These are phyloP conservation scores for Meloidogyne hapla DNA, from an alignment of 1,140 invertebrate genomes.

Conservation along the genomic window DNA sequence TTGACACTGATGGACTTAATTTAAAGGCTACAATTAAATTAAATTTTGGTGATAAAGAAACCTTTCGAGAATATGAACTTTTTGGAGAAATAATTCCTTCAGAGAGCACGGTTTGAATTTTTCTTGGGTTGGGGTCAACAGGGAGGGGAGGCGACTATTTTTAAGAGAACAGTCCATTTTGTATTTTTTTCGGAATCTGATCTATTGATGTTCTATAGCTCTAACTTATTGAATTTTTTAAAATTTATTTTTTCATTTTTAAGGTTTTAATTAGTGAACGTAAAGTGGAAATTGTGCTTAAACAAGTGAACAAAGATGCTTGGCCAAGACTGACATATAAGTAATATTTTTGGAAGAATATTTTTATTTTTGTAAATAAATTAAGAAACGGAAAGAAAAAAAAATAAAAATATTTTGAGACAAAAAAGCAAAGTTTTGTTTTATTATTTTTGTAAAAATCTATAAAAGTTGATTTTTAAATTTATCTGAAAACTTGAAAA, in stretches of 20 bases:
- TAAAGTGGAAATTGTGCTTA: conserved; percentile 92
- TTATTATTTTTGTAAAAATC: no score
- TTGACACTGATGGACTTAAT: conserved; percentile 82
- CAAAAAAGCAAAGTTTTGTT: no score
- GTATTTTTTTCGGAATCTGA: no score
- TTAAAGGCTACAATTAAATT: conserved; percentile 78
- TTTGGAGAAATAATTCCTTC: conserved; percentile 73
- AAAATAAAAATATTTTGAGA: no score
- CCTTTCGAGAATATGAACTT: conserved; percentile 79
- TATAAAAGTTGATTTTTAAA: no score
- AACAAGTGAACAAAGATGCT: conserved; percentile 78
- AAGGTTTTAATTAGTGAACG: conserved; percentile 78
- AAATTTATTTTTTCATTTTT: conserved; percentile 4
- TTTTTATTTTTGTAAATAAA: conserved; percentile 6
- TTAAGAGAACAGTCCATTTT: no score
- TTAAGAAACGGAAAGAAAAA: no score
- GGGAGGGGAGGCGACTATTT: no score
- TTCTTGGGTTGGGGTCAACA: no score
- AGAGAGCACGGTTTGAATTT: conserved; percentile 66
- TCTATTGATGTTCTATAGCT: no score
- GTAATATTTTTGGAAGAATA: neutral
- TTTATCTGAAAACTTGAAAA: no score
- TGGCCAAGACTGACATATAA: conserved; percentile 70
- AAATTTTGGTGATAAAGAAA: conserved; percentile 75
- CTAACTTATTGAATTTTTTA: no score